Evolutionary conservation across 2,113 vertebrate species (phyloP).

Genomic region (Dromiciops gliroides): DNA sequence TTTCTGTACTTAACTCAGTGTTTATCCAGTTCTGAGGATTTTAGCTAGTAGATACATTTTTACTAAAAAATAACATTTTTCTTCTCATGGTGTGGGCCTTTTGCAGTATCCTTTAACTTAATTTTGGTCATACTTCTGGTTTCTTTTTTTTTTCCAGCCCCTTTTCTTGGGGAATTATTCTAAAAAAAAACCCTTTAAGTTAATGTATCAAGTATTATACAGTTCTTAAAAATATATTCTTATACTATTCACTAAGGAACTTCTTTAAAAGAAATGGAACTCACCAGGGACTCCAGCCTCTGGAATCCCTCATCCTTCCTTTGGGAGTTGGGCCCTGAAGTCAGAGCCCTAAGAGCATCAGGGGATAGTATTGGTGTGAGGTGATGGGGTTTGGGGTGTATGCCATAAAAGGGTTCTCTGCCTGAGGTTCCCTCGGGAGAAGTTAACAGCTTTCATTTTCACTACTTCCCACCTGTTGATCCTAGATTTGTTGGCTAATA

Average conservation of each 20-base stretch:
- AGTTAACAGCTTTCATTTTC: background rate
- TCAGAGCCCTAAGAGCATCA: background rate
- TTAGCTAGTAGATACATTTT: background rate
- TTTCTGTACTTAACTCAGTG: background rate
- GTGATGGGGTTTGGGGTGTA: too few species aligned
- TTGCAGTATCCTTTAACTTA: background rate
- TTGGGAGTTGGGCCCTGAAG: background rate
- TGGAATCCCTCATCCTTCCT: background rate
- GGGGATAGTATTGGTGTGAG: too few species aligned
- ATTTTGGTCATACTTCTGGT: background rate
- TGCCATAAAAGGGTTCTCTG: background rate
- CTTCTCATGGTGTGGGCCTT: background rate
- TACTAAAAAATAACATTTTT: background rate
- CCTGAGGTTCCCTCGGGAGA: too few species aligned
- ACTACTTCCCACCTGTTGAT: background rate
- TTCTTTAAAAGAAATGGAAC: background rate
- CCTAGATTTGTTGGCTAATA: background rate
- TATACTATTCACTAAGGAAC: background rate
- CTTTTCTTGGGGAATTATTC: background rate
- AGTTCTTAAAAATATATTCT: background rate
- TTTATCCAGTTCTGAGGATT: background rate
- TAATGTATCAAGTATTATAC: background rate
- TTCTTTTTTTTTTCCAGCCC: background rate
- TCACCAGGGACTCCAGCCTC: background rate
- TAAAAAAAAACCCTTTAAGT: background rate